Conservation (phyloP, 2,113 vertebrate species). For the Paedocypris sp. region DNA sequence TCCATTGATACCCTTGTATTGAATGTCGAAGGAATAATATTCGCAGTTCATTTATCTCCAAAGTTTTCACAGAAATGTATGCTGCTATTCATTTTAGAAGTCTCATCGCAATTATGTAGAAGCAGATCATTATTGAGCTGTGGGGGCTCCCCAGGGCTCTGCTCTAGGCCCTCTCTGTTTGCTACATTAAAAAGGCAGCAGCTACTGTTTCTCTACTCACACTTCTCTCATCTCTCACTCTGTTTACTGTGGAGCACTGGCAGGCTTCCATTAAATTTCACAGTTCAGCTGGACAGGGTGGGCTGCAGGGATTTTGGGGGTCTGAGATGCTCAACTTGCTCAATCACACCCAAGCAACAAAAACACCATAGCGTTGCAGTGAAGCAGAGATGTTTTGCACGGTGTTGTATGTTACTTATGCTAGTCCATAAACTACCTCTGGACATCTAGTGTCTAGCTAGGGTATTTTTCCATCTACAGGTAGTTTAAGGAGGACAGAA, state of each 20-base stretch:
- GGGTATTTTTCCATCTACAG: neutral
- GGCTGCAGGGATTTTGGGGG: neutral
- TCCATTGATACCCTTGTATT: no score
- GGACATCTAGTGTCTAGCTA: neutral
- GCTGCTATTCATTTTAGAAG: neutral
- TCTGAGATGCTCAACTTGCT: neutral
- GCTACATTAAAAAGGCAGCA: neutral
- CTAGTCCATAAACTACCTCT: no score
- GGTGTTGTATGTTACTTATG: neutral
- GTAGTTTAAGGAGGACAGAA: no score
- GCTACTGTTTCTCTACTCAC: neutral
- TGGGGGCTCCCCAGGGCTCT: neutral
- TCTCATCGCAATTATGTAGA: neutral
- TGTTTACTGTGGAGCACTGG: neutral
- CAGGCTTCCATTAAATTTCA: slow-evolving; percentile 19
- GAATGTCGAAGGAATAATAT: no score
- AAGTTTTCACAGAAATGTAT: neutral
- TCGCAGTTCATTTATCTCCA: no score
- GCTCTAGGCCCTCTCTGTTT: slow-evolving; percentile 2
- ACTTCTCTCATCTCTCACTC: neutral
- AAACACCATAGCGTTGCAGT: neutral
- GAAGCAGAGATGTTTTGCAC: neutral
- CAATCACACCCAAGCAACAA: neutral
- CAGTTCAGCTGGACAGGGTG: slow-evolving; percentile 5
- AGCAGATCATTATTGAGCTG: neutral